Conservation (phyloP, 1,140 invertebrate species). For the Trachymyrmex septentrionalis region DNA sequence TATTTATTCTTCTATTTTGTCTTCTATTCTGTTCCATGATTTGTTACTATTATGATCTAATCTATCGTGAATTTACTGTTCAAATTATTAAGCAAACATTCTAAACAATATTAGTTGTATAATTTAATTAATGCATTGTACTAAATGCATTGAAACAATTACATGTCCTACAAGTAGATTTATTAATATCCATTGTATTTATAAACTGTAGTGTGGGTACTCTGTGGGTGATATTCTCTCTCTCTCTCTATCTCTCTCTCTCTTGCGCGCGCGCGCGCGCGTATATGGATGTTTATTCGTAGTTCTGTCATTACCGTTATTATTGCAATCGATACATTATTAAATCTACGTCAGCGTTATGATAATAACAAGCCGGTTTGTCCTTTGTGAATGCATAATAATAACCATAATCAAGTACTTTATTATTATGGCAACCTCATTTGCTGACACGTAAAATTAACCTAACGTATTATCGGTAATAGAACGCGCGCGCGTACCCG, state of each 20-base stretch:
- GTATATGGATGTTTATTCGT: not conserved
- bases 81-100: not conserved
- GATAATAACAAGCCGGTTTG: conserved; percentile 11
- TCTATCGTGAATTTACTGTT: not conserved
- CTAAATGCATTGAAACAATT: conserved; percentile 2
- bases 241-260: too few relatives aligned
- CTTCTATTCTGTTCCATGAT: not conserved
- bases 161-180: not conserved
- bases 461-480: conserved; percentile 58
- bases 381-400: conserved; percentile 34
- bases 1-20: not conserved
- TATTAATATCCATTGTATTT: conserved; percentile 39
- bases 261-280: not conserved
- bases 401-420: conserved; percentile 30
- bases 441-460: conserved; percentile 60
- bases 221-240: not conserved
- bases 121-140: conserved; percentile 16
- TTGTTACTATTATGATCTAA: not conserved
- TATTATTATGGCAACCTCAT: conserved; percentile 44
- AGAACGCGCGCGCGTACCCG: not conserved
- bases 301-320: conserved; percentile 27
- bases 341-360: conserved; percentile 23
- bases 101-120: conserved; percentile 19
- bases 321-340: conserved; percentile 34
- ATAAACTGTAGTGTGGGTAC: not conserved